Percentiles rank a stretch among this genome's conserved stretches.
These are phyloP conservation scores for Drosophila antonietae DNA, from an alignment of 2,888 invertebrate genomes.

Conservation along the genomic window DNA sequence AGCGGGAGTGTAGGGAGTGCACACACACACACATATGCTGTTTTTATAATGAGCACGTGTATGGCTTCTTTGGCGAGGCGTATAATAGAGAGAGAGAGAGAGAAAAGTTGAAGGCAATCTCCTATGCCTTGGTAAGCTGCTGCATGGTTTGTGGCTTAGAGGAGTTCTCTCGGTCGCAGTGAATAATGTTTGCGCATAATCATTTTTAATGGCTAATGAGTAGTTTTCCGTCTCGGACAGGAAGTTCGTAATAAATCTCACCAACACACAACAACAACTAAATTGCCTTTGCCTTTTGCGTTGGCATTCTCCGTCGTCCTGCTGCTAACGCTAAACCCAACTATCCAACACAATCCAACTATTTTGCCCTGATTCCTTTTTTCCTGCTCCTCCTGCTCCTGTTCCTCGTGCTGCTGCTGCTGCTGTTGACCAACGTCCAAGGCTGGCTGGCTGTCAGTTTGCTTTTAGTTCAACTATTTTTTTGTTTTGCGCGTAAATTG, in stretches of 20 bases:
- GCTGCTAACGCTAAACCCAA: conserved; percentile 11
- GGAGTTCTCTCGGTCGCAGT: conserved; percentile 37
- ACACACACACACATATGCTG: conserved; percentile 29
- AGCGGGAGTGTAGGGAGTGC: neutral
- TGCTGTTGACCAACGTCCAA: conserved; percentile 25
- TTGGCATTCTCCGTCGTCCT: conserved; percentile 61
- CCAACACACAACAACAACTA: conserved; percentile 39
- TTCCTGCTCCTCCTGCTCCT: neutral
- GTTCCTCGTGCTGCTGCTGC: neutral
- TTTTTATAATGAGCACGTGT: conserved; percentile 57
- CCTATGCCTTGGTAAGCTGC: conserved; percentile 3
- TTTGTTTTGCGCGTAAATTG: conserved; percentile 56
- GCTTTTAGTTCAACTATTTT: conserved; percentile 42
- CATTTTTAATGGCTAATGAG: conserved; percentile 80
- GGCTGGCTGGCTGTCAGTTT: conserved; percentile 40
- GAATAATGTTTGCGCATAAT: conserved; percentile 80
- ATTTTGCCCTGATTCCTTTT: conserved; percentile 10
- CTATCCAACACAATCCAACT: conserved; percentile 23
- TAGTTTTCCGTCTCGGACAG: conserved; percentile 80
- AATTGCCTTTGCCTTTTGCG: conserved; percentile 69
- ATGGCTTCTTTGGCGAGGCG: conserved; percentile 17
- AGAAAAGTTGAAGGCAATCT: neutral
- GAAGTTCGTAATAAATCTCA: conserved; percentile 77
- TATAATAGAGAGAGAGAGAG: neutral
- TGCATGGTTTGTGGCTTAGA: conserved; percentile 63